A percentile compares a stretch with the other conserved stretches of the same genome.
Evolutionary conservation across 2,888 invertebrate species (phyloP).

Genomic region (Hypercompe scribonia): DNA sequence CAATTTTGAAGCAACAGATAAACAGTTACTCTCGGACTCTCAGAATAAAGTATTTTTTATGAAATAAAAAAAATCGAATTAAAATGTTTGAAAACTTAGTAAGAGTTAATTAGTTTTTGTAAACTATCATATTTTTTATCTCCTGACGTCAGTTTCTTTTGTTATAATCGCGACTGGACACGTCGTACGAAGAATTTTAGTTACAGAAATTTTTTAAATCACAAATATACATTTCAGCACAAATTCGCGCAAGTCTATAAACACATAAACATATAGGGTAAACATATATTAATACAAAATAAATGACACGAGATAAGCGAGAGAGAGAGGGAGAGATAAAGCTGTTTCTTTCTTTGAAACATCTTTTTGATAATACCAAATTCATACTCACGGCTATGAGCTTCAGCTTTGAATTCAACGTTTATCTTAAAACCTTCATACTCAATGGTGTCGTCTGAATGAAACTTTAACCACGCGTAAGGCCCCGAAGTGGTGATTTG

Average conservation of each 20-base stretch:
- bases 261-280: background rate
- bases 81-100: background rate
- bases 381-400: constrained; percentile 53
- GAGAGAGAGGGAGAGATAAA: background rate
- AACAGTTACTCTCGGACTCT: background rate
- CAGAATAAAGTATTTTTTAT: background rate
- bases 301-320: background rate
- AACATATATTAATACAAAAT: background rate
- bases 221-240: too few species aligned
- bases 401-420: constrained; percentile 56
- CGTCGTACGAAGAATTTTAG: background rate
- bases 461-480: constrained; percentile 72
- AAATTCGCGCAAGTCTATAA: too few species aligned
- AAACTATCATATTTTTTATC: background rate
- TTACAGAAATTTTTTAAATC: too few species aligned
- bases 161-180: background rate
- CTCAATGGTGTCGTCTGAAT: constrained; percentile 78
- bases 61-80: too few species aligned
- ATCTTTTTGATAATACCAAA: background rate
- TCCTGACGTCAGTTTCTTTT: background rate
- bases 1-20: background rate
- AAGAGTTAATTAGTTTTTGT: too few species aligned
- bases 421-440: constrained; percentile 80
- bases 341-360: background rate
- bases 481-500: constrained; percentile 73